A percentile compares a stretch with the other conserved stretches of the same genome.
Evolutionary conservation across 2,113 vertebrate genomes (phyloP).

Genomic region (Mesoclemmys tuberculata): DNA sequence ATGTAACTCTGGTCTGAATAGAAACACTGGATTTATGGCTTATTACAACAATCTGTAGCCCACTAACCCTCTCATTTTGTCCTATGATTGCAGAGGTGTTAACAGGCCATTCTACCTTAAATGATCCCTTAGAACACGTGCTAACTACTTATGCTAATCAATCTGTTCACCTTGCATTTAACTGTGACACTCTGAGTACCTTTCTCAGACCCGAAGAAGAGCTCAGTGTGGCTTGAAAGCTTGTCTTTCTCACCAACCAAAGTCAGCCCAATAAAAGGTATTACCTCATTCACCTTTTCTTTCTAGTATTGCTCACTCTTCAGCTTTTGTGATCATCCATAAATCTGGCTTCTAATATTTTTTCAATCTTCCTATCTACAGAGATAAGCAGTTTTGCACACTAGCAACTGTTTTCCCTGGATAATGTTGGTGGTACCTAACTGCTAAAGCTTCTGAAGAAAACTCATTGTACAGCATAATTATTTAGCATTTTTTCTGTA

Average conservation of each 20-base stretch:
- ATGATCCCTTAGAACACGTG: too few species aligned
- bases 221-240: background rate
- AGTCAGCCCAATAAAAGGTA: background rate
- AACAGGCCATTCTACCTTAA: too few species aligned
- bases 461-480: background rate
- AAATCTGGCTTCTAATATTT: background rate
- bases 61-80: too few species aligned
- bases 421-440: background rate
- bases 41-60: too few species aligned
- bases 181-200: too few species aligned
- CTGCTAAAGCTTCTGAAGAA: background rate
- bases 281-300: background rate
- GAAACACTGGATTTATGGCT: too few species aligned
- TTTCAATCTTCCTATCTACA: background rate
- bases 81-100: too few species aligned
- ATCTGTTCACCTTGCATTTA: too few species aligned
- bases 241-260: background rate
- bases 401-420: background rate
- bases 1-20: too few species aligned
- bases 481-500: background rate
- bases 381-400: background rate
- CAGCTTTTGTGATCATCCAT: background rate
- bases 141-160: too few species aligned
- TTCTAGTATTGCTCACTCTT: background rate
- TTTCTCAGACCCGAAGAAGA: too few species aligned